Conservation (phyloP, 2,888 invertebrate genomes). For the Lordiphosa fenestrarum region DNA sequence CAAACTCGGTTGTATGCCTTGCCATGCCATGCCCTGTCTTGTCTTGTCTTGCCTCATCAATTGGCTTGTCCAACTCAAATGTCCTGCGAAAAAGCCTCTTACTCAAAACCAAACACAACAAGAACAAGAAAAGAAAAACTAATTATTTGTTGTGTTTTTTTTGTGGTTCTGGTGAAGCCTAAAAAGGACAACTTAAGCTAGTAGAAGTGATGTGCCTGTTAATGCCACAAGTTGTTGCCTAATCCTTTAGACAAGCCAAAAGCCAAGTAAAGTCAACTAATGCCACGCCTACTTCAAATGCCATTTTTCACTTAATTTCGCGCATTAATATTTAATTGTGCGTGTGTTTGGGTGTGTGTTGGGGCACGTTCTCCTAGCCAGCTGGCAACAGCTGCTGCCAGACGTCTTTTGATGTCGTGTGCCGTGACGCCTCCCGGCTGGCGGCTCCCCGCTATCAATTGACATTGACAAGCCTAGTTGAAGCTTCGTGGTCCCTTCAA, state of each 20-base stretch:
- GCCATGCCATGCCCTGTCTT: too few species aligned
- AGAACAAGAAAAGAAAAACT: constrained; percentile 15
- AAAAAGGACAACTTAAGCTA: constrained; percentile 39
- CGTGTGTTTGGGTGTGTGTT: constrained; percentile 19
- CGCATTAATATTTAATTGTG: constrained; percentile 72
- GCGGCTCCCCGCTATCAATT: constrained; percentile 52
- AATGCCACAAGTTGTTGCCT: constrained; percentile 61
- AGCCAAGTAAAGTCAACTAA: constrained; percentile 13
- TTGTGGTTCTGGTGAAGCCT: not conserved
- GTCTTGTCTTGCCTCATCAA: too few species aligned
- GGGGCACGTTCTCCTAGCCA: constrained; percentile 51
- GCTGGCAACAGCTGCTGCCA: constrained; percentile 64
- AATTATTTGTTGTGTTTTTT: constrained; percentile 34
- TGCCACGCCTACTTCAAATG: constrained; percentile 16
- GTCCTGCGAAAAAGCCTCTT: too few species aligned
- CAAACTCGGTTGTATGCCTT: too few species aligned
- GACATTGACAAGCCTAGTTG: constrained; percentile 62
- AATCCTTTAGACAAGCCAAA: constrained; percentile 49
- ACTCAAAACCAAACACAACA: too few species aligned
- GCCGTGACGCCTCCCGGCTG: not conserved
- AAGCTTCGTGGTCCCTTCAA: constrained; percentile 27
- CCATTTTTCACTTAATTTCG: constrained; percentile 69
- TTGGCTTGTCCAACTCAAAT: too few species aligned
- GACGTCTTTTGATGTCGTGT: constrained; percentile 23
- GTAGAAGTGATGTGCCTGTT: constrained; percentile 28